Evolutionary conservation across 2,797 vertebrate genomes (phyloP).

Genomic region (Chelonia mydas): DNA sequence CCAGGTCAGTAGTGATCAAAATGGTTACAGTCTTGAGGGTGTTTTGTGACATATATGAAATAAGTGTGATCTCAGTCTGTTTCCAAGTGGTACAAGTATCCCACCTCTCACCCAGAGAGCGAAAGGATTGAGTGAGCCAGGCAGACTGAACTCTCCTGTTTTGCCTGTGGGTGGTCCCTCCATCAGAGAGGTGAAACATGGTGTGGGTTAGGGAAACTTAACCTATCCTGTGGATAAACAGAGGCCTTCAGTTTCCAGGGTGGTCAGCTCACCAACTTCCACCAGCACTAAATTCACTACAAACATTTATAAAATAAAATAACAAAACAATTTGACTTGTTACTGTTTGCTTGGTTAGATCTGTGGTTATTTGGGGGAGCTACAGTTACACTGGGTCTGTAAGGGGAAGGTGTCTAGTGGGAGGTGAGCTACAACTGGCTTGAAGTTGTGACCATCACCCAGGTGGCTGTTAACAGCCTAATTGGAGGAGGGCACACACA

Average conservation of each 20-base stretch:
- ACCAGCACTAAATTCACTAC: neutral
- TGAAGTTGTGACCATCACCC: neutral
- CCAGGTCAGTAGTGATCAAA: neutral
- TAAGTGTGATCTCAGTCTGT: neutral
- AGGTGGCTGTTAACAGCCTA: neutral
- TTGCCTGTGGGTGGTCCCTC: neutral
- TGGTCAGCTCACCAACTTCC: neutral
- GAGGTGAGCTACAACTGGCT: neutral
- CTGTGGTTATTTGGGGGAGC: neutral
- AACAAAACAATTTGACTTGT: neutral
- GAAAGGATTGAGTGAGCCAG: neutral
- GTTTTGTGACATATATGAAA: neutral
- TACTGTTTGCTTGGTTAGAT: neutral
- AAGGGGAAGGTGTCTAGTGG: neutral
- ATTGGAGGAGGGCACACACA: neutral
- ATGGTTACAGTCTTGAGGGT: neutral
- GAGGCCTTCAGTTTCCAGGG: neutral
- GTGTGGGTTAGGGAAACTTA: neutral
- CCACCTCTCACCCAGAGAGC: neutral
- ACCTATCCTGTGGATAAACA: neutral
- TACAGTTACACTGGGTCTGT: neutral
- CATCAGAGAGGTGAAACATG: neutral
- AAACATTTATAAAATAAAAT: neutral
- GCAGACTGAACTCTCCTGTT: neutral
- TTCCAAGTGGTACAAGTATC: neutral